phyloP scores from a whole-genome alignment of 2,888 invertebrate species.

The Cryptus viduatorius region DNA sequence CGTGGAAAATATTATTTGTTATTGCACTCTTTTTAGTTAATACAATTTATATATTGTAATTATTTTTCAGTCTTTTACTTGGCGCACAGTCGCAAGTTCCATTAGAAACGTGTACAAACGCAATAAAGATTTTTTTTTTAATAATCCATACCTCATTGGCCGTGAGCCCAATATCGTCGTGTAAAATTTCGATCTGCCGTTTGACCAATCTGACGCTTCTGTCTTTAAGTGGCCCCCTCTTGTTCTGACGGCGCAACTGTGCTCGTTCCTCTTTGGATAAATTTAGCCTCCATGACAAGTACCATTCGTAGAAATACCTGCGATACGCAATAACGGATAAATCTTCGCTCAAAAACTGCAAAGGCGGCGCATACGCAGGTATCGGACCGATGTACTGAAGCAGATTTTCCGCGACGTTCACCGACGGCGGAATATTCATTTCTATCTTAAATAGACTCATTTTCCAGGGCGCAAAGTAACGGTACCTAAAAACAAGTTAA shows the following conservation, averaged over 20 bases:
- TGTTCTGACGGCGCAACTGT: slow-evolving; percentile 78
- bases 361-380: slow-evolving; percentile 49
- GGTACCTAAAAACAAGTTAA: slow-evolving; percentile 79
- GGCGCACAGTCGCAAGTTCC: too few species aligned
- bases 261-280: slow-evolving; percentile 81
- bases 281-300: slow-evolving; percentile 84
- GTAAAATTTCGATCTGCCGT: slow-evolving; percentile 86
- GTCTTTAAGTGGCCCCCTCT: slow-evolving; percentile 80
- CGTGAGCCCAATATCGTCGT: slow-evolving; percentile 87
- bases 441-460: slow-evolving; percentile 83
- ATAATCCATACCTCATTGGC: slow-evolving; percentile 79
- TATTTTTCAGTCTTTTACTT: too few species aligned
- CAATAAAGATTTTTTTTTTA: too few species aligned
- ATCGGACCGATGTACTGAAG: slow-evolving; percentile 72
- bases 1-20: too few species aligned
- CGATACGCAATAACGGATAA: slow-evolving; percentile 80
- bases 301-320: slow-evolving; percentile 78
- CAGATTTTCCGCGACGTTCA: slow-evolving; percentile 77
- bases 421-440: slow-evolving; percentile 81
- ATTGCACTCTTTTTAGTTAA: too few species aligned
- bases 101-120: too few species aligned
- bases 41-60: too few species aligned
- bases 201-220: slow-evolving; percentile 86
- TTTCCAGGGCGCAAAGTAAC: slow-evolving; percentile 78
- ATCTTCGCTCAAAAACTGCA: slow-evolving; percentile 71